phyloP scores from a whole-genome alignment of 2,888 invertebrate species.

The Drosophila pseudotalamancana region DNA sequence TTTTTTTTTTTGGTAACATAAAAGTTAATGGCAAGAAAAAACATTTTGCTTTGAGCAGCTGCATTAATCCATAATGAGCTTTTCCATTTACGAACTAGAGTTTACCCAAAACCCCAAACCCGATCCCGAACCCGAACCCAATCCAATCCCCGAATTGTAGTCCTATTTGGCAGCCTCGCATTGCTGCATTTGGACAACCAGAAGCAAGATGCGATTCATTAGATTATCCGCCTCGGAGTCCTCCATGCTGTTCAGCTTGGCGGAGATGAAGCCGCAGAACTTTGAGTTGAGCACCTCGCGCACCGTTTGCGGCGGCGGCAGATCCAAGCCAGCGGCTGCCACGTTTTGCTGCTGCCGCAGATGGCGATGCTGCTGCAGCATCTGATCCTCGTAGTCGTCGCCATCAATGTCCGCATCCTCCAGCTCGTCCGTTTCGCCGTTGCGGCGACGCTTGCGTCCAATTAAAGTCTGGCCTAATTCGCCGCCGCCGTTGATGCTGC shows the following conservation, averaged over 20 bases:
- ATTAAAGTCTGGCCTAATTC: slow-evolving; percentile 32
- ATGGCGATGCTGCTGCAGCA: slow-evolving; percentile 82
- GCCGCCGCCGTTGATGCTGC: slow-evolving; percentile 38
- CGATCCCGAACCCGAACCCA: neutral
- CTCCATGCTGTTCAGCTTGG: slow-evolving; percentile 83
- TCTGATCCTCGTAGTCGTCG: slow-evolving; percentile 81
- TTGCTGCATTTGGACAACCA: slow-evolving; percentile 81
- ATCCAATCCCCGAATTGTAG: neutral
- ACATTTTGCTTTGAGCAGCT: slow-evolving; percentile 56
- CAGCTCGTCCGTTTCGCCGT: slow-evolving; percentile 46
- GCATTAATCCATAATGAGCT: slow-evolving; percentile 57
- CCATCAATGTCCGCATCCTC: slow-evolving; percentile 59
- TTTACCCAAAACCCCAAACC: slow-evolving; percentile 2
- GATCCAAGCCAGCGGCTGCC: slow-evolving; percentile 56
- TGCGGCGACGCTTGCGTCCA: slow-evolving; percentile 68
- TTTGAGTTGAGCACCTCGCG: slow-evolving; percentile 83
- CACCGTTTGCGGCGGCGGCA: slow-evolving; percentile 81
- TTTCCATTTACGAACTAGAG: slow-evolving; percentile 30
- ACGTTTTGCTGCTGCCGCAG: slow-evolving; percentile 79
- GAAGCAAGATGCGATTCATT: slow-evolving; percentile 82
- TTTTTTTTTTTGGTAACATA: too few relatives aligned
- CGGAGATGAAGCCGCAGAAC: slow-evolving; percentile 83
- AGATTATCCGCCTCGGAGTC: slow-evolving; percentile 83
- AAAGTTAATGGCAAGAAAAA: slow-evolving; percentile 41
- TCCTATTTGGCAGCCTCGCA: slow-evolving; percentile 60